phyloP scores from a whole-genome alignment of 2,888 invertebrate genomes.

The Schrankia costaestrigalis region DNA sequence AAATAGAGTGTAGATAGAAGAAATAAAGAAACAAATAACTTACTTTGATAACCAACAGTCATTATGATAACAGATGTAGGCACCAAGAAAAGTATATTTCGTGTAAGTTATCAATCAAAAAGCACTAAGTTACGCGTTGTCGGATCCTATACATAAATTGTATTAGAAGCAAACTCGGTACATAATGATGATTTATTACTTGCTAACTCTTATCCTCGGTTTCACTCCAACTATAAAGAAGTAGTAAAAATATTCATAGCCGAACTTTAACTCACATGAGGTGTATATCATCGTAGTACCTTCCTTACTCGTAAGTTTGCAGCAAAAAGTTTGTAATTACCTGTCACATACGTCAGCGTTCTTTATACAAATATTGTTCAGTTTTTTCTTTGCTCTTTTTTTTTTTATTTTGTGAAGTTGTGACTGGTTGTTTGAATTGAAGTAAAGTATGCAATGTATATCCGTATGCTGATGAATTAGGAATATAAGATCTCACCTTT shows the following conservation, averaged over 20 bases:
- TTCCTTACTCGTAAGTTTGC: conserved; percentile 1
- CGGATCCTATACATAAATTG: conserved; percentile 20
- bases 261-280: conserved; percentile 2
- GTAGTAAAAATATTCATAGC: conserved; percentile 21
- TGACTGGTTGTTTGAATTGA: no score
- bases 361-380: conserved; percentile 7
- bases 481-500: neutral
- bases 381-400: no score
- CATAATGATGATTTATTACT: conserved; percentile 27
- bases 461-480: conserved; percentile 16
- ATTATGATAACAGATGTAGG: conserved; percentile 11
- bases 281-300: conserved; percentile 5
- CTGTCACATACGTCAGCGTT: conserved; percentile 7
- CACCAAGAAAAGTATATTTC: conserved; percentile 9
- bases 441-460: conserved; percentile 6
- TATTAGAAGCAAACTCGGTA: conserved; percentile 12
- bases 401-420: no score
- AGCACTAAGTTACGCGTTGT: conserved; percentile 17
- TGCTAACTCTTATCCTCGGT: conserved; percentile 21
- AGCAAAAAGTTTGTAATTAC: neutral
- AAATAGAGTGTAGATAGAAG: no score
- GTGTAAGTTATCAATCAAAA: conserved; percentile 23
- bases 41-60: no score
- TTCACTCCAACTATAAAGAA: conserved; percentile 6
- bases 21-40: no score